Conservation (phyloP, 2,888 invertebrate genomes). For the Parthenolecanium corni region DNA sequence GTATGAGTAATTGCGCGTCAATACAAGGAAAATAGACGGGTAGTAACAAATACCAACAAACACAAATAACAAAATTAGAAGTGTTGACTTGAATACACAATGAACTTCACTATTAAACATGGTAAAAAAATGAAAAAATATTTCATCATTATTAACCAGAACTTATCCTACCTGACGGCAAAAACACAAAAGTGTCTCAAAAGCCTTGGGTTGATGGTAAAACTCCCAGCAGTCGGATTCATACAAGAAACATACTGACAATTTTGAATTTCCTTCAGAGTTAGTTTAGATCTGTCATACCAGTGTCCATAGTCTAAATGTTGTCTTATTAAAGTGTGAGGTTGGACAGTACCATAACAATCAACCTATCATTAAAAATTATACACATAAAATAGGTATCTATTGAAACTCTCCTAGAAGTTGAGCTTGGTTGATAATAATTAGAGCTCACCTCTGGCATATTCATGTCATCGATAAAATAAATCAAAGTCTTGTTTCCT, state of each 20-base stretch:
- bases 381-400: background rate
- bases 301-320: conserved; percentile 93
- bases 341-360: conserved; percentile 86
- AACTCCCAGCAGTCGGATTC: conserved; percentile 96
- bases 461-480: conserved; percentile 95
- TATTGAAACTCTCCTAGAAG: background rate
- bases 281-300: conserved; percentile 79
- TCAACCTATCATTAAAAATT: conserved; percentile 44
- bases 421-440: background rate
- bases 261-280: conserved; percentile 88
- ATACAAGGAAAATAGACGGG: too few relatives aligned
- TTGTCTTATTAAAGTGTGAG: conserved; percentile 88
- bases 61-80: background rate
- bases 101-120: too few relatives aligned
- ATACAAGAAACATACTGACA: conserved; percentile 95
- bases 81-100: too few relatives aligned
- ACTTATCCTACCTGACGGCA: conserved; percentile 50
- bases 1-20: too few relatives aligned
- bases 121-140: too few relatives aligned
- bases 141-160: too few relatives aligned
- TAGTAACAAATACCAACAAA: too few relatives aligned
- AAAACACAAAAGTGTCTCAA: conserved; percentile 84
- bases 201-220: conserved; percentile 87
- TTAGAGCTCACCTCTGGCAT: conserved; percentile 67
- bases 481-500: conserved; percentile 82